A percentile compares a stretch with the other conserved stretches of the same genome.
Evolutionary conservation across 2,797 vertebrate species (phyloP).

Genomic region (Thalassophryne amazonica): DNA sequence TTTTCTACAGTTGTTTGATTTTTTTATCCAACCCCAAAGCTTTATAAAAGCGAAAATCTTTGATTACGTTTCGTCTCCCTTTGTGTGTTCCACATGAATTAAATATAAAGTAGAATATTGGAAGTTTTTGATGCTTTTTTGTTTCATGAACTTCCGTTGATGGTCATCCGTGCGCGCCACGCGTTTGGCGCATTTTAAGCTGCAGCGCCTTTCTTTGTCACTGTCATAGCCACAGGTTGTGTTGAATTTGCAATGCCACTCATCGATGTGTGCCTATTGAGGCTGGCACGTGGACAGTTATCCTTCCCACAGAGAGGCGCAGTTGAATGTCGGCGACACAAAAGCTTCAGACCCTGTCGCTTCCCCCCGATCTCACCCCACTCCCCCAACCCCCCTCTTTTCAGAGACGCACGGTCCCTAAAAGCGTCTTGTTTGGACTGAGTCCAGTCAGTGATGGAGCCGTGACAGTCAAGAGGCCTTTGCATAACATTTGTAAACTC

Average conservation of each 20-base stretch:
- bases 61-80: too few relatives aligned
- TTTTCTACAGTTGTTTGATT: constrained; percentile 69
- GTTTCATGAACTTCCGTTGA: constrained; percentile 48
- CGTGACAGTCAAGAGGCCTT: constrained; percentile 62
- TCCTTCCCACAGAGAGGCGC: constrained; percentile 76
- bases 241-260: constrained; percentile 75
- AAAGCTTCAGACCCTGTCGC: constrained; percentile 65
- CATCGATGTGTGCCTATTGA: constrained; percentile 71
- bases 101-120: too few relatives aligned
- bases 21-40: too few relatives aligned
- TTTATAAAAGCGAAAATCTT: too few relatives aligned
- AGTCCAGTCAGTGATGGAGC: constrained; percentile 50
- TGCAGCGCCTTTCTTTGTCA: constrained; percentile 61
- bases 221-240: constrained; percentile 76
- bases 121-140: too few relatives aligned
- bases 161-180: constrained; percentile 59
- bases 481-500: constrained; percentile 64
- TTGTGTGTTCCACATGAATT: too few relatives aligned
- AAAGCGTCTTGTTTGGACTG: constrained; percentile 55
- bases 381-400: constrained; percentile 20
- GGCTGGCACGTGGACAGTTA: constrained; percentile 76
- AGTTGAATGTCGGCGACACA: constrained; percentile 71
- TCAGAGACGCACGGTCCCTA: constrained; percentile 61
- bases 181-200: constrained; percentile 52
- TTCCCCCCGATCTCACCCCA: constrained; percentile 27